Base-by-base conservation (phyloP, 1,140 invertebrate species). In the Drosophila punjabiensis region DNA sequence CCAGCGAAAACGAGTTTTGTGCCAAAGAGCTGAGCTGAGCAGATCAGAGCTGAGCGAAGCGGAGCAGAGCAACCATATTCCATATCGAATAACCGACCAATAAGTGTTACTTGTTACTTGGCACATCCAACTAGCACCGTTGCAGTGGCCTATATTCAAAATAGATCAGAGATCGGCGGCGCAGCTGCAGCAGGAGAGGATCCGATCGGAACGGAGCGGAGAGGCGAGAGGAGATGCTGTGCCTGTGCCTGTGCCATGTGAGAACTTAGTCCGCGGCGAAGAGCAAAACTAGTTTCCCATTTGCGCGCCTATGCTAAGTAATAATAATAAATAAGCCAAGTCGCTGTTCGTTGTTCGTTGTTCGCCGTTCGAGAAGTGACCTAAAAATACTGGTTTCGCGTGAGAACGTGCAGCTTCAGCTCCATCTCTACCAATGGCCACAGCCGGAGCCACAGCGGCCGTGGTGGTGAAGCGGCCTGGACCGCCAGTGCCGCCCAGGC, bases 301-400 rank as follows among this genome's bases (percentile, higher is more conserved):
- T 86, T 86, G 75, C 76, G 82, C 79, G 75, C 79, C 79, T 90
- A 90, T 89, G 86, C 86, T 89, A 90, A 89, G 81, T 86, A 86
- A 89, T 89, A 89, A 84, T 85, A 84, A 84, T 90, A 90, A 89
- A 90, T 90, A 85, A 89, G 88, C 78, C 68, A 43, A 77, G 64
- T 56, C 39, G 74, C 24, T 24, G 63, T 45, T 80, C 35, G 55
- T 37, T 52, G 55, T 56, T 52, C 41, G 77, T 16, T 39, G 74
- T 60, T 80, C 39, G 79, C 45, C 79, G 79, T 69, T 74, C 55
- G 70, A 74, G 70, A 86, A 91, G 91, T 92, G 91, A 92, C 91
- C 91, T 92, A 92, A 86, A 92, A 92, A 92, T 91, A 92, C 91
- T 82, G 82, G 91, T 92, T 92, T 92, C 76, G 52, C 86, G 80